These are phyloP conservation scores for Aporophyla lueneburgensis DNA, from an alignment of 2,888 invertebrate genomes.

Conservation along the genomic window DNA sequence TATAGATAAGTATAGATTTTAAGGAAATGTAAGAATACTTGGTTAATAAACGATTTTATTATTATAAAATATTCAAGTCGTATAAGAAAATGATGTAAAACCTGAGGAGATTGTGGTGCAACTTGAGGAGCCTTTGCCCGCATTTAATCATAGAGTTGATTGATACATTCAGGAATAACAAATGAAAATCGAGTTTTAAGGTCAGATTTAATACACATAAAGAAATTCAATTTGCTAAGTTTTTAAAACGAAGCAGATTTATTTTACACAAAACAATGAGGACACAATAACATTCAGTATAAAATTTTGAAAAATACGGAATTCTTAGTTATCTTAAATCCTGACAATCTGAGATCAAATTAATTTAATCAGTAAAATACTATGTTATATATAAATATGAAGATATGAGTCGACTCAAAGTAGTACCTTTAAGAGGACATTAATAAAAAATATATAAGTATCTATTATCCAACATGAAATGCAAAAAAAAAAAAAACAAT, in stretches of 20 bases:
- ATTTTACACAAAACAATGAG: conserved; percentile 56
- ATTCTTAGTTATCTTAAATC: conserved; percentile 43
- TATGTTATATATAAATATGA: conserved; percentile 34
- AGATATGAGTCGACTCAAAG: conserved; percentile 39
- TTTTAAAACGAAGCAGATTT: conserved; percentile 68
- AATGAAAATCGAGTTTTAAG: conserved; percentile 58
- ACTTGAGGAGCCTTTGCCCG: background rate
- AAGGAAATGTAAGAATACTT: background rate
- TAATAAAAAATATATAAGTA: conserved; percentile 8
- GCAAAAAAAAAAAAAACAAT: conserved; percentile 6
- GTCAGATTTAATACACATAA: conserved; percentile 74
- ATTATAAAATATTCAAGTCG: background rate
- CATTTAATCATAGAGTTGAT: background rate
- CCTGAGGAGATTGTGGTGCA: background rate
- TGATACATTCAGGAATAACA: conserved; percentile 10
- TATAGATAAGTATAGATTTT: no score
- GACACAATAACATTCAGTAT: conserved; percentile 46
- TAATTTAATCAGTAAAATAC: conserved; percentile 44
- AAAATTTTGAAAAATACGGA: conserved; percentile 57
- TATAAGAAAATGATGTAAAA: background rate
- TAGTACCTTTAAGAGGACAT: conserved; percentile 9
- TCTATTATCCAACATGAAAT: conserved; percentile 31
- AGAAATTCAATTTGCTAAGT: conserved; percentile 68
- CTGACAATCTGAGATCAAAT: conserved; percentile 62
- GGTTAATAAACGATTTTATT: background rate